Conservation (phyloP, 2,888 invertebrate species). For the Yponomeuta malinellus region DNA sequence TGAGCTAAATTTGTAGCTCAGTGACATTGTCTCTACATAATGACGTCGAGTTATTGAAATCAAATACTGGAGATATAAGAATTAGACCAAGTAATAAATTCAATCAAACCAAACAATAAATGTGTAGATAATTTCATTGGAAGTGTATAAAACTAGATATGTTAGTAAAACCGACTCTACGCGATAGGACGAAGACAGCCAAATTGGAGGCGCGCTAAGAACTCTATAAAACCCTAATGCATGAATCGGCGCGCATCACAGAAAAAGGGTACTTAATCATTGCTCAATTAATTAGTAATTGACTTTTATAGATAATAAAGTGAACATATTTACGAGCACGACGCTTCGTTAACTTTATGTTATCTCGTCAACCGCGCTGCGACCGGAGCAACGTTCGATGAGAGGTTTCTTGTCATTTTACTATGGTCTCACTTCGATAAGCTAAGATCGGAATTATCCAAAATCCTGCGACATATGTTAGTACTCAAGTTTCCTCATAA, state of each 20-base stretch:
- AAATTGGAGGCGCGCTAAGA: slow-evolving; percentile 44
- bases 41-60: neutral
- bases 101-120: slow-evolving; percentile 8
- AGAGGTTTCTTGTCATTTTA: slow-evolving; percentile 7
- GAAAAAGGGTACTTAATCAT: slow-evolving; percentile 60
- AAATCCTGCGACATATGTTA: too few relatives aligned
- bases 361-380: slow-evolving; percentile 63
- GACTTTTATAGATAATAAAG: slow-evolving; percentile 73
- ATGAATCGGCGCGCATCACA: slow-evolving; percentile 39
- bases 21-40: neutral
- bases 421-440: neutral
- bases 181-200: slow-evolving; percentile 37
- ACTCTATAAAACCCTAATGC: slow-evolving; percentile 29
- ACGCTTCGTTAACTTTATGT: slow-evolving; percentile 66
- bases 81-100: slow-evolving; percentile 5
- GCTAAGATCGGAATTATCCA: too few relatives aligned
- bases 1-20: too few relatives aligned
- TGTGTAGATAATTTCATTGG: slow-evolving; percentile 1
- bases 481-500: too few relatives aligned
- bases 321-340: slow-evolving; percentile 61
- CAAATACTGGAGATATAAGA: neutral
- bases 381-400: slow-evolving; percentile 37
- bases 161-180: neutral
- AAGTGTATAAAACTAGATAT: neutral
- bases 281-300: slow-evolving; percentile 72